phyloP scores from a whole-genome alignment of 2,888 invertebrate genomes.

The Odontothrips loti region DNA sequence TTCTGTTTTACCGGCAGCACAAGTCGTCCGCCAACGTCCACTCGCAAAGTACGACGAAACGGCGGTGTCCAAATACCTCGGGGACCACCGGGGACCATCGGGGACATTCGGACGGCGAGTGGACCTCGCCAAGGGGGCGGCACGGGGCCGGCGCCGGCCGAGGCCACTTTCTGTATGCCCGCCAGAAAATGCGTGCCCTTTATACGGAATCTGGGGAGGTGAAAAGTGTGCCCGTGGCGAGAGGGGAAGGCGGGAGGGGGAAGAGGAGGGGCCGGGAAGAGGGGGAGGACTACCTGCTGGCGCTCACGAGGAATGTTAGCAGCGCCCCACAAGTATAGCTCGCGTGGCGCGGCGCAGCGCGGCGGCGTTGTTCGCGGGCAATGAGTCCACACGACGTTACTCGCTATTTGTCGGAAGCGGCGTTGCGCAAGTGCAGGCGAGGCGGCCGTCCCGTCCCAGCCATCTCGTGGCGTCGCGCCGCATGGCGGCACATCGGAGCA shows the following conservation, averaged over 20 bases:
- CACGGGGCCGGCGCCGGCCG: not conserved
- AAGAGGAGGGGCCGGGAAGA: not conserved
- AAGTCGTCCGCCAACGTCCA: not conserved
- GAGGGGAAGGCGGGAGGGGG: not conserved
- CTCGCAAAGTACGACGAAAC: not conserved
- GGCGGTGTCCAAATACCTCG: not conserved
- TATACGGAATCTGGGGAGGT: not conserved
- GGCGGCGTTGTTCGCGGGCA: not conserved
- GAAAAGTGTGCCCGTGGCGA: not conserved
- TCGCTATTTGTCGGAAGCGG: not conserved
- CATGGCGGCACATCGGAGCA: not conserved
- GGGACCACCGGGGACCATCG: not conserved
- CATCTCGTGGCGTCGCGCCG: not conserved
- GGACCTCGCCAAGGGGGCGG: not conserved
- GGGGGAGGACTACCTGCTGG: not conserved
- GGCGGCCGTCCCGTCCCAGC: not conserved
- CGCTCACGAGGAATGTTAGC: not conserved
- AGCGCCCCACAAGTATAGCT: not conserved
- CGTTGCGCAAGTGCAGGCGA: not conserved
- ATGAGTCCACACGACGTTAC: not conserved
- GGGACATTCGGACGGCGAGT: not conserved
- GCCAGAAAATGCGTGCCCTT: conserved; percentile 22
- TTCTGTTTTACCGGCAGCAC: not conserved
- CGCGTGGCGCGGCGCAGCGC: not conserved
- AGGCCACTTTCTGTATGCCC: not conserved